Evolutionary conservation across 2,888 invertebrate genomes (phyloP).

Genomic region (Idaea aversata): DNA sequence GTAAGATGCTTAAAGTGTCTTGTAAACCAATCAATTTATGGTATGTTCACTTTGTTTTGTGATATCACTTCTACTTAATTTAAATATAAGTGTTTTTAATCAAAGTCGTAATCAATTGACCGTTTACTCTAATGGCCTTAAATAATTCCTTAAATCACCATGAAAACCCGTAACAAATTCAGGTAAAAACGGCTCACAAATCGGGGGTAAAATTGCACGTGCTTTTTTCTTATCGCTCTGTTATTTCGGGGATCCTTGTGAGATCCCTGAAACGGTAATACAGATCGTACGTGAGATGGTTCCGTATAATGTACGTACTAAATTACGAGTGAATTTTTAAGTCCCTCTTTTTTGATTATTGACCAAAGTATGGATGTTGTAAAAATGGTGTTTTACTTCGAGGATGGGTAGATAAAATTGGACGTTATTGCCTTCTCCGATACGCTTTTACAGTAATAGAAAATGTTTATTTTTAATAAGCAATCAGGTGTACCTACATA

Average conservation of each 20-base stretch:
- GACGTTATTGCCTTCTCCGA: not conserved
- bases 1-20: too few relatives aligned
- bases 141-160: not conserved
- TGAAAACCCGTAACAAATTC: conserved; percentile 5
- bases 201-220: conserved; percentile 30
- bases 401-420: conserved; percentile 1
- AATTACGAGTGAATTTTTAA: conserved; percentile 67
- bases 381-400: conserved; percentile 35
- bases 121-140: not conserved
- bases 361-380: conserved; percentile 34
- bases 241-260: conserved; percentile 51
- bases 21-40: too few relatives aligned
- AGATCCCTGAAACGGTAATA: conserved; percentile 62
- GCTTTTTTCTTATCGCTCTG: conserved; percentile 54
- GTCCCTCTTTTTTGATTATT: conserved; percentile 30
- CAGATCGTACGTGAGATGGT: conserved; percentile 76
- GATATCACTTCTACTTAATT: too few relatives aligned
- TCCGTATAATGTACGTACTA: conserved; percentile 50
- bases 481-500: not conserved
- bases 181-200: conserved; percentile 26
- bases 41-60: too few relatives aligned
- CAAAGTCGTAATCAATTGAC: not conserved
- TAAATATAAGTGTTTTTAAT: too few relatives aligned
- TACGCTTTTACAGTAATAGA: not conserved
- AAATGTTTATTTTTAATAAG: not conserved